Conservation (phyloP, 2,888 invertebrate species). For the Lasius fuliginosus region DNA sequence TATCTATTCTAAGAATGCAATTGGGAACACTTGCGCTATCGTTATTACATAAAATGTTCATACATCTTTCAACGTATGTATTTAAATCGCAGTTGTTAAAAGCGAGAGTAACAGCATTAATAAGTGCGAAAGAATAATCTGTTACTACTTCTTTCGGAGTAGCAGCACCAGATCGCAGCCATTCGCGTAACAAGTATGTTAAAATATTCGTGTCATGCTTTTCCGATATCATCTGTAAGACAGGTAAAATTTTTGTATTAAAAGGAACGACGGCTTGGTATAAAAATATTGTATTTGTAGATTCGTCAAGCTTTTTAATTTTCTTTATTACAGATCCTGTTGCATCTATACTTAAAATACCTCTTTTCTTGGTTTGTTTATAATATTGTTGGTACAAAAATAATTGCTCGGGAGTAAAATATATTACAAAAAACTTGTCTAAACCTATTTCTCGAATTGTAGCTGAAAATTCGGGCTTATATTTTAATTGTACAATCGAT, state of each 20-base stretch:
- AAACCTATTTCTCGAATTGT: neutral
- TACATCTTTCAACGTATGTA: neutral
- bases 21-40: neutral
- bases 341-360: too few species aligned
- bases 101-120: neutral
- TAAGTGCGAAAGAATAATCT: neutral
- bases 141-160: neutral
- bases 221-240: constrained; percentile 10
- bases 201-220: constrained; percentile 20
- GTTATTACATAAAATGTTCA: neutral
- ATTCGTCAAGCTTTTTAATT: too few species aligned
- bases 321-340: too few species aligned
- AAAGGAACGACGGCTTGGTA: neutral
- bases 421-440: neutral
- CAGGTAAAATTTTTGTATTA: constrained; percentile 13
- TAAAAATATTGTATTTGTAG: too few species aligned
- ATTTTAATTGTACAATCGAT: neutral
- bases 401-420: neutral
- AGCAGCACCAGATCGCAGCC: neutral
- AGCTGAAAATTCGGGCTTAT: constrained; percentile 14
- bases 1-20: neutral
- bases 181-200: constrained; percentile 20
- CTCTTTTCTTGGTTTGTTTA: too few species aligned
- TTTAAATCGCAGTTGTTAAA: neutral
- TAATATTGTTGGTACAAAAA: neutral